phyloP scores from a whole-genome alignment of 2,797 vertebrate species.

The Stomatorhinus walkeri region DNA sequence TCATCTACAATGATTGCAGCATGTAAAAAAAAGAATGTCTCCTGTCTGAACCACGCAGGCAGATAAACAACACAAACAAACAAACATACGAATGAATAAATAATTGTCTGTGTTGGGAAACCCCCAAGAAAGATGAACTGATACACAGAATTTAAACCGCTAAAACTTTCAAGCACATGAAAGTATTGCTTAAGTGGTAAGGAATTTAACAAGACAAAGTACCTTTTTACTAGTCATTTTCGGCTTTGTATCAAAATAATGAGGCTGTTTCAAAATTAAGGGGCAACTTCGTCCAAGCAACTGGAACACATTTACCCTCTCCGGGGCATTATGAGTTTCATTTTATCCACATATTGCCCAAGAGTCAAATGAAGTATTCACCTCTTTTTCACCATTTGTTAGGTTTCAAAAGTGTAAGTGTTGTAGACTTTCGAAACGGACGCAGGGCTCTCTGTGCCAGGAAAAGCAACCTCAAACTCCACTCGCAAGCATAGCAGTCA shows the following conservation, averaged over 20 bases:
- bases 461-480: neutral
- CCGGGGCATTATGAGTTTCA: neutral
- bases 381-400: constrained; percentile 10
- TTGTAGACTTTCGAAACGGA: constrained; percentile 5
- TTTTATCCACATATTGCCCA: constrained; percentile 26
- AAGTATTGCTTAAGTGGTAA: constrained; percentile 23
- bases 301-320: constrained; percentile 25
- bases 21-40: neutral
- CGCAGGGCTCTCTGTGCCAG: neutral
- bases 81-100: neutral
- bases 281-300: constrained; percentile 23
- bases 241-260: constrained; percentile 26
- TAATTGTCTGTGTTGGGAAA: neutral
- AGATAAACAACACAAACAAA: neutral
- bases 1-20: neutral
- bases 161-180: constrained; percentile 12
- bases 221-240: constrained; percentile 23
- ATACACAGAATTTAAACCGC: neutral
- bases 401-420: constrained; percentile 10
- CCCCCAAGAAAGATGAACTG: neutral
- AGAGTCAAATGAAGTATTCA: constrained; percentile 29
- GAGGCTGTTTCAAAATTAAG: constrained; percentile 24
- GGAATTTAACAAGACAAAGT: constrained; percentile 30
- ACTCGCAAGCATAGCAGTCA: neutral
- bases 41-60: neutral